Conservation (phyloP, 2,888 invertebrate species). For the Anthrax anthrax region DNA sequence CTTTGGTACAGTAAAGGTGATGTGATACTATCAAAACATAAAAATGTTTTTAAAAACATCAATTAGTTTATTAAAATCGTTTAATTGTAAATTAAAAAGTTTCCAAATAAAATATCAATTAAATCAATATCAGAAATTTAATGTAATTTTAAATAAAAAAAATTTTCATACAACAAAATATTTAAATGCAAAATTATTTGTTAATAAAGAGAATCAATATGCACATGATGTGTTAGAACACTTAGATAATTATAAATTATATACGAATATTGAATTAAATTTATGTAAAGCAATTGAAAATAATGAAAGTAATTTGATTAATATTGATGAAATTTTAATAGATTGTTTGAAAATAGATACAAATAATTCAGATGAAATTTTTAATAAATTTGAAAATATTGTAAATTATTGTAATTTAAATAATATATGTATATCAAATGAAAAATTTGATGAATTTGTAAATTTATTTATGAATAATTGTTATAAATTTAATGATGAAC, state of each 20-base stretch:
- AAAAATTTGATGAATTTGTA: constrained; percentile 19
- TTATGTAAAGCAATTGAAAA: no score
- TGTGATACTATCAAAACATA: no score
- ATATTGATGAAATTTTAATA: constrained; percentile 10
- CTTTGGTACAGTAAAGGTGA: no score
- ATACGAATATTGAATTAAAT: neutral
- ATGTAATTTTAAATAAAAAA: no score
- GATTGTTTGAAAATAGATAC: neutral
- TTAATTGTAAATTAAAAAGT: neutral
- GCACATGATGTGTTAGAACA: constrained; percentile 24
- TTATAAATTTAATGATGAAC: constrained; percentile 40
- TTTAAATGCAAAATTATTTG: constrained; percentile 16
- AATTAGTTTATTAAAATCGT: neutral
- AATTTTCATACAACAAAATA: neutral
- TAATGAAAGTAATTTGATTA: neutral
- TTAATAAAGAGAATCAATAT: constrained; percentile 26
- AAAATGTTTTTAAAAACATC: neutral
- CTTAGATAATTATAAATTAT: constrained; percentile 16
- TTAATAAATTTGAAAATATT: constrained; percentile 17
- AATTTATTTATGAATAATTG: constrained; percentile 37
- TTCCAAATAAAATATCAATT: neutral
- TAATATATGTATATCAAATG: constrained; percentile 18
- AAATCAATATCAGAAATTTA: neutral
- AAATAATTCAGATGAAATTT: constrained; percentile 14
- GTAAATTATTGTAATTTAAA: constrained; percentile 19